Evolutionary conservation across 1,140 invertebrate genomes (phyloP), one percentile per base, ranked within the genome.

Genomic region (Magallana gigas): DNA sequence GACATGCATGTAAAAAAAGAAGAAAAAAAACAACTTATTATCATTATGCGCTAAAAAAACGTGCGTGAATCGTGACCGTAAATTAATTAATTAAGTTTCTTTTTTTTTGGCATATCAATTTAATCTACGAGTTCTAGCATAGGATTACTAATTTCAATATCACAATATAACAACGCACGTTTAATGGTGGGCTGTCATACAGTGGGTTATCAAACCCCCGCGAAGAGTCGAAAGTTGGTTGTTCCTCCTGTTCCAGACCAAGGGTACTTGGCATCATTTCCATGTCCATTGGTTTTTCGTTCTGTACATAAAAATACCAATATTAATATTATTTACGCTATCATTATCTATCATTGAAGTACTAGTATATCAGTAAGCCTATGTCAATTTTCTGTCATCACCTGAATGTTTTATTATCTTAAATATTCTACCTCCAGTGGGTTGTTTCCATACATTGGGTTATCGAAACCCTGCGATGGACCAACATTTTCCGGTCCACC

Each of bases 151-250:
- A 48, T 48, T 5, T 48, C 36, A 48, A 48, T 5, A 4, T 48
- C 36, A 48, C 3, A 4, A 5, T 48, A 48, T 4, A 48, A 2
- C 36, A 48, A 48, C 36, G 11, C 29, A 76, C 68, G 29, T 76
- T 29, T 5, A 76, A 58, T 14, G 83, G 83, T 12, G 57, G n/a
- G 12, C 6, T 86, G 18, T 89, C 88, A 57, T 89, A 89, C 23
- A 89, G 83, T 8, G 88, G 88, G 59, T 89, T 89, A 80, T 89
- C 83, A 86, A 89, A 89, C 2, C 88, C 88, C 23, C 76, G 71
- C 0, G 85, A 84, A 0, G 36, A 84, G 29, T 89, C 88, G 57
- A 86, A 86, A 0, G 85, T 81, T 0, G 88, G 88, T 16, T 86
- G 88, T 29, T 89, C 85, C 29, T 88, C 84, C 57, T 81, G 80